Evolutionary conservation across 2,113 vertebrate genomes (phyloP).

Genomic region (Phalacrocorax brasilianus): DNA sequence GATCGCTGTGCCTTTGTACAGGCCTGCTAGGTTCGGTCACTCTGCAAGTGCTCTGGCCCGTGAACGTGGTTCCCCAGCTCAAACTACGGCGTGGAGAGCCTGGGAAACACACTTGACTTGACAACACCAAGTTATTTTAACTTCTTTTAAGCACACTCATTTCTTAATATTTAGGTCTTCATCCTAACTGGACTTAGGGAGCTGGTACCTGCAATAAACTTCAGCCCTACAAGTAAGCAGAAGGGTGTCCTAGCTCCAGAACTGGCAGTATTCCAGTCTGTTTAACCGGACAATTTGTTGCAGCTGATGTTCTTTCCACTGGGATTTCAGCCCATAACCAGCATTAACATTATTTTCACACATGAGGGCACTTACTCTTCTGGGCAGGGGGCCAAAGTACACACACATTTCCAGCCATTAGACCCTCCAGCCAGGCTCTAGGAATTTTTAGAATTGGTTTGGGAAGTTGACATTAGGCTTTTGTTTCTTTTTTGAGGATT

Average conservation of each 20-base stretch:
- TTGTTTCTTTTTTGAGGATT: neutral
- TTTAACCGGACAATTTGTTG: conserved; percentile 64
- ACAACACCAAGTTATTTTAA: neutral
- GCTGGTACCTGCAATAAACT: neutral
- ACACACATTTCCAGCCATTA: conserved; percentile 56
- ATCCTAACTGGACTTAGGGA: neutral
- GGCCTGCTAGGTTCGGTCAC: fast-evolving
- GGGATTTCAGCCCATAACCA: conserved; percentile 66
- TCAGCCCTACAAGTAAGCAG: neutral
- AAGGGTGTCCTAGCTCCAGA: neutral
- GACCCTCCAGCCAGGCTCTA: conserved; percentile 30
- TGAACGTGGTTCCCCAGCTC: neutral
- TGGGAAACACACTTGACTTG: neutral
- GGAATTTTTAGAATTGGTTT: conserved; percentile 36
- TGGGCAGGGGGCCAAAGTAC: conserved; percentile 49
- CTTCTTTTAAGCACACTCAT: neutral
- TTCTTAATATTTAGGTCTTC: neutral
- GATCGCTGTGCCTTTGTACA: neutral
- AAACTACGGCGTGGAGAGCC: neutral
- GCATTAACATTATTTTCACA: conserved; percentile 75
- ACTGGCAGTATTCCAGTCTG: conserved; percentile 8
- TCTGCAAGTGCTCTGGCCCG: neutral
- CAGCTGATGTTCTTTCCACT: conserved; percentile 59
- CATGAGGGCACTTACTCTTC: conserved; percentile 70
- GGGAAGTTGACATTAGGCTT: conserved; percentile 46